Base-by-base conservation (phyloP, 2,888 invertebrate species). In the Seira musarum region DNA sequence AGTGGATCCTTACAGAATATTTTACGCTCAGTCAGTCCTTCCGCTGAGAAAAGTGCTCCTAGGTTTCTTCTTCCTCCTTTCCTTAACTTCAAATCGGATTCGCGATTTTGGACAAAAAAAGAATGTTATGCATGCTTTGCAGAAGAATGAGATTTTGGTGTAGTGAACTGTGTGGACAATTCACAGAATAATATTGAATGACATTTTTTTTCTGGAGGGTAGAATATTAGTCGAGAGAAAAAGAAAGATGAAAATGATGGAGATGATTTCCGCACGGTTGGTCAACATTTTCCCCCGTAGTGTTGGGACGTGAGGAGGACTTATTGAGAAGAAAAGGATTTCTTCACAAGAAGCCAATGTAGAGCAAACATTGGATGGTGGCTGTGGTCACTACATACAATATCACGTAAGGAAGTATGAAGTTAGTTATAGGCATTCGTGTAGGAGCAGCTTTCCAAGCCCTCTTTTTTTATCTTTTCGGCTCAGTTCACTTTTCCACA, bases 211-310 rank as follows among this genome's bases (percentile, higher is more conserved):
- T 19, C 5, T 15, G 57, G 17, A 13, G 15, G 19, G 13, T 13
- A 46, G 46, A 46, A 46, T 10, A 13, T 10, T 6, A 46, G 13
- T 46, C 13, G 61, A 21, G 6, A 49, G 19, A 65, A 1, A 72
- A 19, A 49, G 46, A 35, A 30, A 72, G 66, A 72, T 72, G 72
- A 68, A 79, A 53, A 79, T 79, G 79, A 79, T 73, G 72, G 53
- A 68, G 61, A 79, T 72, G 72, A 79, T 79, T 79, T 79, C 79
- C 79, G 64, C 79, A 79, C 79, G 79, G 73, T 73, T 79, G 79
- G 68, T 63, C 73, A 79, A 57, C 79, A 71, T 64, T 64, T 24
- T 68, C 68, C 49, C 49, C 15, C 21, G 21, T 60, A 60, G 60
- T 60, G 60, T 60, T 60, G 60, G 13, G 10, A 60, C 60, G 60